phyloP scores from a whole-genome alignment of 2,888 invertebrate genomes.

The Pimpla rufipes region DNA sequence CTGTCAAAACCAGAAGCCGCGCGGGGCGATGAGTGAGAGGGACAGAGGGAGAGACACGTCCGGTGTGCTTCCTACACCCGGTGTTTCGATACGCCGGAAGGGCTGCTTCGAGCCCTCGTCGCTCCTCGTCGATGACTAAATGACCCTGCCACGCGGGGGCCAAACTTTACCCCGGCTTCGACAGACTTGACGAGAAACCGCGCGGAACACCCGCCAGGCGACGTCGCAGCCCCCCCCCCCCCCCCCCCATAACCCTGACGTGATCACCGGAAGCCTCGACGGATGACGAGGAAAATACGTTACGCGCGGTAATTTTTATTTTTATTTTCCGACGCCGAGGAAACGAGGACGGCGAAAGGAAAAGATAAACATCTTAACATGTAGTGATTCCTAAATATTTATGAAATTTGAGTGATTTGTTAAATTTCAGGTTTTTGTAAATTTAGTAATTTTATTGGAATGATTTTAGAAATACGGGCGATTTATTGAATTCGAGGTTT shows the following conservation, averaged over 20 bases:
- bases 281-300: not conserved
- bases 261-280: not conserved
- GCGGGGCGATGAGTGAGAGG: too few species aligned
- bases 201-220: not conserved
- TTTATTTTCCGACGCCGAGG: too few species aligned
- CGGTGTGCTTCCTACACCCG: constrained; percentile 47
- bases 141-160: not conserved
- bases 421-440: too few species aligned
- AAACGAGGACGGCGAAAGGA: too few species aligned
- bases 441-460: too few species aligned
- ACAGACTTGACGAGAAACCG: constrained; percentile 3
- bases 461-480: too few species aligned
- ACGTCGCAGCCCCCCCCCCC: too few species aligned
- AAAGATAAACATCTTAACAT: too few species aligned
- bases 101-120: not conserved
- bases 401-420: too few species aligned
- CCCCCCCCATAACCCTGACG: too few species aligned
- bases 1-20: constrained; percentile 65
- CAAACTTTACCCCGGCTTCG: constrained; percentile 28
- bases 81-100: constrained; percentile 5
- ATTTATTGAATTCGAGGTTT: too few species aligned
- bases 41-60: constrained; percentile 1
- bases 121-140: constrained; percentile 30
- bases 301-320: not conserved
- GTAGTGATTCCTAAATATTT: too few species aligned